Percentiles rank a stretch among this genome's conserved stretches.
phyloP scores from a whole-genome alignment of 2,888 invertebrate genomes.

The Petrolisthes cinctipes region DNA sequence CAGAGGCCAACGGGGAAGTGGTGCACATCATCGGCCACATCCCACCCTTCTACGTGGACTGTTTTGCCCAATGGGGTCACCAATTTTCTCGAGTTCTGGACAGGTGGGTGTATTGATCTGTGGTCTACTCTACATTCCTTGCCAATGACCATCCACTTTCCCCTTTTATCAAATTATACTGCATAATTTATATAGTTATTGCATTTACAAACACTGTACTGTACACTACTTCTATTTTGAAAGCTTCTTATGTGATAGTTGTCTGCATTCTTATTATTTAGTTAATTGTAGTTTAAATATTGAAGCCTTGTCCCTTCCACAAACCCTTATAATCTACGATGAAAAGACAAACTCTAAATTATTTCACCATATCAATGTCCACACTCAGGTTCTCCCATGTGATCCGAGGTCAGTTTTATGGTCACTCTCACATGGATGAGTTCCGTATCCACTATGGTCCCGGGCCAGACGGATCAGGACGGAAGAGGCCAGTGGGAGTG shows the following conservation, averaged over 20 bases:
- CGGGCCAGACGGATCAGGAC: constrained; percentile 67
- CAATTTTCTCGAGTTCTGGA: constrained; percentile 61
- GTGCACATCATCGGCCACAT: constrained; percentile 65
- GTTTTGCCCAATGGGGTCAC: constrained; percentile 63
- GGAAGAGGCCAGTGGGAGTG: constrained; percentile 68
- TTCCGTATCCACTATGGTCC: constrained; percentile 69
- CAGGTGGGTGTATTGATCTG: constrained; percentile 18
- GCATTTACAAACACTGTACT: too few relatives aligned
- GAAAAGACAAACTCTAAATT: not conserved
- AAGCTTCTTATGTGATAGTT: too few relatives aligned
- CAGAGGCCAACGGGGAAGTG: constrained; percentile 49
- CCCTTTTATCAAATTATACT: too few relatives aligned
- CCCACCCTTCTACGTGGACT: constrained; percentile 60
- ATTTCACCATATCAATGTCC: not conserved
- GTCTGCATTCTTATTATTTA: too few relatives aligned
- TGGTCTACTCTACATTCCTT: too few relatives aligned
- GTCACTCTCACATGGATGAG: constrained; percentile 71
- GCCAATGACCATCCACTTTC: too few relatives aligned
- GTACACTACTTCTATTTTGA: too few relatives aligned
- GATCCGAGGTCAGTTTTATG: constrained; percentile 71
- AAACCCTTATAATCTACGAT: not conserved
- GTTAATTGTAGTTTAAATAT: too few relatives aligned
- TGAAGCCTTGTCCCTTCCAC: too few relatives aligned
- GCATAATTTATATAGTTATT: too few relatives aligned
- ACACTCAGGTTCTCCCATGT: constrained; percentile 69